A percentile compares a stretch with the other conserved stretches of the same genome.
These are phyloP conservation scores for Narcine bancroftii DNA, from an alignment of 2,113 vertebrate species.

Conservation along the genomic window DNA sequence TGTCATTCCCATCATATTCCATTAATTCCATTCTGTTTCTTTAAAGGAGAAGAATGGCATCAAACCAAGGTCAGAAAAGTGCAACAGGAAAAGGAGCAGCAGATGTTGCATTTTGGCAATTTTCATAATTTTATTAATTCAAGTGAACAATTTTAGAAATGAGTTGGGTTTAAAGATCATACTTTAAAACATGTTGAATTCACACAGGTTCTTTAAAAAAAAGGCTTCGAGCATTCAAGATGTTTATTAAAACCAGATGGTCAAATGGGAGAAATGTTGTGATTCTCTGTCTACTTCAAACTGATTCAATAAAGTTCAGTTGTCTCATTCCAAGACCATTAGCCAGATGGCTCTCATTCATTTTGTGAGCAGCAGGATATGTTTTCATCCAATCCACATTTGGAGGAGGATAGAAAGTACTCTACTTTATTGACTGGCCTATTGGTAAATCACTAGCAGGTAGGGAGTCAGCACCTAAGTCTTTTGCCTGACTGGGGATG, in stretches of 20 bases:
- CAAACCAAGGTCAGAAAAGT: neutral
- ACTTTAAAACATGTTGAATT: constrained; percentile 8
- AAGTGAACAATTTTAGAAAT: neutral
- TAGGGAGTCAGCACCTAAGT: neutral
- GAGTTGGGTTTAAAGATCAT: neutral
- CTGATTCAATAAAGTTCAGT: constrained; percentile 23
- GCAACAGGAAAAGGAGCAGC: neutral
- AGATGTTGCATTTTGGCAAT: neutral
- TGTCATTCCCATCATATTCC: constrained; percentile 6
- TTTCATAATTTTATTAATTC: neutral
- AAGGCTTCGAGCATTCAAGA: constrained; percentile 13
- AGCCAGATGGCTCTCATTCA: constrained; percentile 22
- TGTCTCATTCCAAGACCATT: constrained; percentile 6
- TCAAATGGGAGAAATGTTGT: constrained; percentile 20
- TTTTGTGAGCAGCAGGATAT: constrained; percentile 18
- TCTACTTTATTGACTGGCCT: neutral
- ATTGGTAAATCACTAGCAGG: constrained; percentile 2
- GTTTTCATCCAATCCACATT: constrained; percentile 6
- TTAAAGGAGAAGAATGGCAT: neutral
- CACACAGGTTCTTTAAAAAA: neutral
- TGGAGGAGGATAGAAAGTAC: neutral
- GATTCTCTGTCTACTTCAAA: constrained; percentile 15
- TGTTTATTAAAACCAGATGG: constrained; percentile 32
- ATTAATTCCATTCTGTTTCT: neutral
- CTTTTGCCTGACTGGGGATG: neutral